Percentiles rank a stretch among this genome's conserved stretches.
These are phyloP conservation scores for Brenthis daphne DNA, from an alignment of 2,888 invertebrate species.

Conservation along the genomic window DNA sequence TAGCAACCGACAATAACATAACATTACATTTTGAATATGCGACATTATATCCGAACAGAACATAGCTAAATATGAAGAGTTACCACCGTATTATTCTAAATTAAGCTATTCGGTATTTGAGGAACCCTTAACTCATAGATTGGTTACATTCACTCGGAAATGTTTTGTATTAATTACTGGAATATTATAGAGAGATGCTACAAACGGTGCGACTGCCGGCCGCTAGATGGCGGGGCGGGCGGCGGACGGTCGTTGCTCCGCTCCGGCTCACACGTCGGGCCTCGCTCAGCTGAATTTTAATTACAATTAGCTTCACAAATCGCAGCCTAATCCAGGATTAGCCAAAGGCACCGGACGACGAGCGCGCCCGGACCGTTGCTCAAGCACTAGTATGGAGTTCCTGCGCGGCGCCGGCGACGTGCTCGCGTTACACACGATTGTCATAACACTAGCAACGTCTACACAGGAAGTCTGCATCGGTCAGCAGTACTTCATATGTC, in stretches of 20 bases:
- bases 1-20: neutral
- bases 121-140: slow-evolving; percentile 24
- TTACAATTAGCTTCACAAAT: slow-evolving; percentile 34
- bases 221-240: slow-evolving; percentile 51
- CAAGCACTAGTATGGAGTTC: slow-evolving; percentile 25
- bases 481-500: slow-evolving; percentile 1
- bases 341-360: slow-evolving; percentile 9
- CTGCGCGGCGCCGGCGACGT: slow-evolving; percentile 23
- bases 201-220: slow-evolving; percentile 34
- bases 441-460: slow-evolving; percentile 11
- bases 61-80: neutral
- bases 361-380: slow-evolving; percentile 10
- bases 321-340: slow-evolving; percentile 18
- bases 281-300: slow-evolving; percentile 38
- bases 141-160: slow-evolving; percentile 32
- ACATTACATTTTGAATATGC: neutral
- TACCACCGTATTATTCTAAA: neutral
- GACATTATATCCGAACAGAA: neutral
- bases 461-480: slow-evolving; percentile 24
- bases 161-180: slow-evolving; percentile 35
- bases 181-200: slow-evolving; percentile 29
- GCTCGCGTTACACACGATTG: slow-evolving; percentile 20
- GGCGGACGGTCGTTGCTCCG: slow-evolving; percentile 60
- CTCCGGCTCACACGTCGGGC: slow-evolving; percentile 26
- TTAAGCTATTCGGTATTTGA: neutral